Conservation (phyloP, 2,113 vertebrate species). For the Edolisoma coerulescens region DNA sequence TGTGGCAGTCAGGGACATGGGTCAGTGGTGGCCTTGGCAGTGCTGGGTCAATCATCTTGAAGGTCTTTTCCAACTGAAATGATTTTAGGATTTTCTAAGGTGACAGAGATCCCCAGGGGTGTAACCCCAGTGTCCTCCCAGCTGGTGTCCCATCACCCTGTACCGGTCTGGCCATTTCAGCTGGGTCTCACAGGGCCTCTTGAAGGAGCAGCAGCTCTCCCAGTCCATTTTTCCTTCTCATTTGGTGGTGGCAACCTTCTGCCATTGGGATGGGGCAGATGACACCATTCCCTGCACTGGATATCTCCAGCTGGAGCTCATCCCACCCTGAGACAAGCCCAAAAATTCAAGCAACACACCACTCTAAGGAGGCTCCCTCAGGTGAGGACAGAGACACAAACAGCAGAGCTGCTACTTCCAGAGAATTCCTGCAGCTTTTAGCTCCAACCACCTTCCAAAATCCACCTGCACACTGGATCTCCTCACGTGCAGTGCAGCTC, state of each 20-base stretch:
- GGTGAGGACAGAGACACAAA: neutral
- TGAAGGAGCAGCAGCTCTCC: neutral
- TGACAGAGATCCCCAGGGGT: neutral
- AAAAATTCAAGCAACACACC: neutral
- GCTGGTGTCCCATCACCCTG: neutral
- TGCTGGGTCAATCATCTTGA: neutral
- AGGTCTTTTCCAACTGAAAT: neutral
- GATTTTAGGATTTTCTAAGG: neutral
- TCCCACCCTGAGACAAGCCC: neutral
- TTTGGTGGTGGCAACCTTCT: neutral
- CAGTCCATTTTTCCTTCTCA: neutral
- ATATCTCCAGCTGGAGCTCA: neutral
- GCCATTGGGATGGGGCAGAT: neutral
- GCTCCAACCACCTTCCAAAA: neutral
- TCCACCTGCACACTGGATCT: neutral
- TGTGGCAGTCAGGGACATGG: neutral
- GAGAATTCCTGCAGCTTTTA: neutral
- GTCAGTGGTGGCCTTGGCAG: neutral
- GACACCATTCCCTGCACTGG: neutral
- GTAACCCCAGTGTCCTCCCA: neutral
- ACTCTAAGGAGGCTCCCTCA: neutral
- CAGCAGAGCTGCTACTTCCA: neutral
- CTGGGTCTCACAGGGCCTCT: neutral
- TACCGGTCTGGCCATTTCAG: neutral
- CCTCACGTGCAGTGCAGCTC: neutral